These are phyloP conservation scores for Microcebus jonahi DNA, from an alignment of 2,113 vertebrate species.

Conservation along the genomic window DNA sequence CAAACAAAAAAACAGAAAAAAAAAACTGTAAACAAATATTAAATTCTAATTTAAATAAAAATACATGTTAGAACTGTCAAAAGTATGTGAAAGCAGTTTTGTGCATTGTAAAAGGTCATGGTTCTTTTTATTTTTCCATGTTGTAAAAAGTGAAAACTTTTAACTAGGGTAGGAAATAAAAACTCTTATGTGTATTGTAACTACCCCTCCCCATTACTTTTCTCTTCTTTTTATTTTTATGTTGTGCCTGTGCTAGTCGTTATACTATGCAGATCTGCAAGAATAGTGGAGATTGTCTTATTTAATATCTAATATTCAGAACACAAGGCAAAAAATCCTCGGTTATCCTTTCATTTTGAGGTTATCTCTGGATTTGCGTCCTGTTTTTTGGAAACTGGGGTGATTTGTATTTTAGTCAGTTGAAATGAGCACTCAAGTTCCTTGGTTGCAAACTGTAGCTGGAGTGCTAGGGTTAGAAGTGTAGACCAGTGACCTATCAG, in stretches of 20 bases:
- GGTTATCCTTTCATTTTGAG: background rate
- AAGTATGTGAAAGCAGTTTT: background rate
- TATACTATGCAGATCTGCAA: background rate
- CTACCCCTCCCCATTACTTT: background rate
- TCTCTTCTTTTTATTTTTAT: background rate
- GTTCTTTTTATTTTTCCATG: background rate
- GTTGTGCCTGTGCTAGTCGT: background rate
- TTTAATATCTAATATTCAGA: background rate
- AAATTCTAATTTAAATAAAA: slow-evolving; percentile 16
- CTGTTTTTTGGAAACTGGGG: background rate
- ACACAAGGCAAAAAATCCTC: background rate
- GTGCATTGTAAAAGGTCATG: background rate
- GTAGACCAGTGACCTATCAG: background rate
- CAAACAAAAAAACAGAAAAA: background rate
- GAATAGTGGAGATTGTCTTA: background rate
- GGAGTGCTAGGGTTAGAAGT: background rate
- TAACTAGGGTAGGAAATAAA: background rate
- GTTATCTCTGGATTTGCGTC: background rate
- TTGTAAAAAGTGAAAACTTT: background rate
- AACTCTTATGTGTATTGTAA: background rate
- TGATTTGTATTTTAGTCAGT: background rate
- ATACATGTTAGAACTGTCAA: background rate
- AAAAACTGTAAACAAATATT: background rate
- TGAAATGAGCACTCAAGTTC: background rate
- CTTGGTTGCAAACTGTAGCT: background rate